phyloP scores from a whole-genome alignment of 2,888 invertebrate genomes.

The Oxyteleia sp. region DNA sequence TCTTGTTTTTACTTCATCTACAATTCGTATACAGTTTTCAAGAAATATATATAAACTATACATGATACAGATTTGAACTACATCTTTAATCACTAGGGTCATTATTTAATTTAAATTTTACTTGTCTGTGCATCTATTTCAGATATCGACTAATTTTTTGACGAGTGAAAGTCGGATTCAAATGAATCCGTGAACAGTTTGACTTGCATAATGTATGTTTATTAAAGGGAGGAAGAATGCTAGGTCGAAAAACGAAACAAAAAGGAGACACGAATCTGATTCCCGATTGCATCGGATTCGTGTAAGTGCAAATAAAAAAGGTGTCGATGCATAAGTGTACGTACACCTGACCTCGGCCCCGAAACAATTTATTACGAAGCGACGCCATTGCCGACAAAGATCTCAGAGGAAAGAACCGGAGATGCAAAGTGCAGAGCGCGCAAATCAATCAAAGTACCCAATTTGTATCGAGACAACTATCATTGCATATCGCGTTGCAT shows the following conservation, averaged over 20 bases:
- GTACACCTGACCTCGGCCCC: slow-evolving; percentile 80
- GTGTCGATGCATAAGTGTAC: slow-evolving; percentile 60
- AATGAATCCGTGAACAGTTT: slow-evolving; percentile 20
- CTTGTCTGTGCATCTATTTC: slow-evolving; percentile 5
- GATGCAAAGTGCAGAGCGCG: slow-evolving; percentile 45
- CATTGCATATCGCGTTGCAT: slow-evolving; percentile 44
- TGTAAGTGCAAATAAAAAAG: slow-evolving; percentile 52
- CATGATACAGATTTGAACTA: too few species aligned
- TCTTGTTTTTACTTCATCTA: too few species aligned
- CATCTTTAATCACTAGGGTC: too few species aligned
- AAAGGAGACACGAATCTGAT: slow-evolving; percentile 52
- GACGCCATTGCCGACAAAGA: slow-evolving; percentile 62
- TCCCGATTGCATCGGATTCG: slow-evolving; percentile 51
- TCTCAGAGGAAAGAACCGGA: slow-evolving; percentile 42
- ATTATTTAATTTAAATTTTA: background rate
- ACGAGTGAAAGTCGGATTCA: slow-evolving; percentile 43
- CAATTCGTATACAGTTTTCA: too few species aligned
- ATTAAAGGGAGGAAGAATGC: slow-evolving; percentile 48
- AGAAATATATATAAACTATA: too few species aligned
- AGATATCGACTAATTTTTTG: background rate
- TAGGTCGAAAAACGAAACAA: slow-evolving; percentile 39
- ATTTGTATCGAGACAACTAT: slow-evolving; percentile 57
- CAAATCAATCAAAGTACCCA: slow-evolving; percentile 65
- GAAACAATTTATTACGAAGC: slow-evolving; percentile 80
- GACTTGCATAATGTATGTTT: slow-evolving; percentile 29